Evolutionary conservation across 1,140 invertebrate genomes (phyloP), one percentile per base, ranked within the genome.

Genomic region (Cherax quadricarinatus): DNA sequence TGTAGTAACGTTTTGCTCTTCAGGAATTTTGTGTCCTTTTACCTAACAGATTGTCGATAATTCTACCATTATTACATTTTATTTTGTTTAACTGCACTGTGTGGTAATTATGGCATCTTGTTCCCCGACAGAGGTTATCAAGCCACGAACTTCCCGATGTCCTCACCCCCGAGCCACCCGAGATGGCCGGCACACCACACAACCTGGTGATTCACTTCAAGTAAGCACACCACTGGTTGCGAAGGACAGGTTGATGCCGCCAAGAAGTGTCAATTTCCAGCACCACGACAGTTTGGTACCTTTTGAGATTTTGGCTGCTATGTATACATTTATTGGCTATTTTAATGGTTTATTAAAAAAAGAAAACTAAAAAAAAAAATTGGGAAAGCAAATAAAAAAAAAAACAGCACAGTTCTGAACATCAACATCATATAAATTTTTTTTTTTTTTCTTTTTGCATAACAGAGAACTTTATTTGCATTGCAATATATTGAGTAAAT

Each of bases 121-220:
- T 66, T 66, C 48, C 49, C 48, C 41, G 53, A 60, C 93, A 93
- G 93, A 86, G 89, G 81, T 60, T 93, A 79, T 93, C 93, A 60
- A 91, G 93, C 79, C 66, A 88, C 78, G 93, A 93, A 84, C 86
- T 93, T 60, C 93, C 89, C 48, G 93, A 93, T 80, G 89, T 93
- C 78, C 49, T 91, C 48, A 91, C 89, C 12, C 93, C 93, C n/a
- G 93, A 93, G 62, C 89, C 93, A 9, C 89, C 89, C 73, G 57
- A 88, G 18, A 57, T 93, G 24, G 86, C 80, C 60, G 80, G 85
- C 24, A 49, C 41, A 18, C 66, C 83, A 80, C 78, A 75, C 49
- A 85, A 84, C 51, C 91, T 93, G 57, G 70, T 78, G 4, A 57
- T 93, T 30, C 66, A 89, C 57, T 80, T 93, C 80, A 93, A 93